Conservation (phyloP, 2,888 invertebrate genomes). For the Operophtera brumata region DNA sequence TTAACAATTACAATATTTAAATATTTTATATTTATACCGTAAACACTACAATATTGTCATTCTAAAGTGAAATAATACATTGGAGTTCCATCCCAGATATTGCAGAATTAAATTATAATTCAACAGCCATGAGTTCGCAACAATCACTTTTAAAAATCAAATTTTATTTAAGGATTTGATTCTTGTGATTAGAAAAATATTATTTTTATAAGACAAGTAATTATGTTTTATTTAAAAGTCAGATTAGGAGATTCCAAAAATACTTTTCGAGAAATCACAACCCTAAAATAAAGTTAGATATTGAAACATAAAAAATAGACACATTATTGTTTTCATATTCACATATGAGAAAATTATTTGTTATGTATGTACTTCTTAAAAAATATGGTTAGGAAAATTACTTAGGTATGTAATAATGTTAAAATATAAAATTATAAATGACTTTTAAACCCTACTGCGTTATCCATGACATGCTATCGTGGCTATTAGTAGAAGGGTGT, state of each 20-base stretch:
- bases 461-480: neutral
- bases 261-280: slow-evolving; percentile 26
- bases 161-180: slow-evolving; percentile 11
- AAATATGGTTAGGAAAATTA: slow-evolving; percentile 1
- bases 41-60: slow-evolving; percentile 71
- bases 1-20: slow-evolving; percentile 60
- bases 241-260: slow-evolving; percentile 30
- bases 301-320: slow-evolving; percentile 4
- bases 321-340: neutral
- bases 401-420: neutral
- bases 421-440: slow-evolving; percentile 2
- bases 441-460: slow-evolving; percentile 3
- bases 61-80: slow-evolving; percentile 61
- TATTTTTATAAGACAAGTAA: slow-evolving; percentile 51
- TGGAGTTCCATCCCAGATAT: slow-evolving; percentile 71
- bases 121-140: slow-evolving; percentile 56
- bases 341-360: neutral
- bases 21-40: slow-evolving; percentile 52
- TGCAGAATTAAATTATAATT: slow-evolving; percentile 57
- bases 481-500: slow-evolving; percentile 11
- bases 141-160: slow-evolving; percentile 28
- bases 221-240: slow-evolving; percentile 37
- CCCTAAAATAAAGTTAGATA: slow-evolving; percentile 21
- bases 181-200: slow-evolving; percentile 64
- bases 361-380: neutral